These are phyloP conservation scores for Agonum fuliginosum DNA, from an alignment of 2,888 invertebrate species.

Conservation along the genomic window DNA sequence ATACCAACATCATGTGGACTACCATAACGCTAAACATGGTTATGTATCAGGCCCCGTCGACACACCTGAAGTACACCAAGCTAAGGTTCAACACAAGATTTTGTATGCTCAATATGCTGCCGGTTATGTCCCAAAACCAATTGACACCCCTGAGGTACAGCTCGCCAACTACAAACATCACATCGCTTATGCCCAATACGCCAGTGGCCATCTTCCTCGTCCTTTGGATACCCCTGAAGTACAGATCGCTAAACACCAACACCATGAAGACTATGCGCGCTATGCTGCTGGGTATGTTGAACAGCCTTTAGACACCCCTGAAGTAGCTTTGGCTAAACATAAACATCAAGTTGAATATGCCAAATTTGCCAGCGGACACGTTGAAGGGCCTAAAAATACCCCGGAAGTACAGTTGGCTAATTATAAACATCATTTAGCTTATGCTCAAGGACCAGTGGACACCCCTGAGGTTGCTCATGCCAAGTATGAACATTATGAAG, in stretches of 20 bases:
- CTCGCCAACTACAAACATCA: neutral
- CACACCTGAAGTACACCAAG: conserved; percentile 30
- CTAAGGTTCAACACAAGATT: conserved; percentile 35
- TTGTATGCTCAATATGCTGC: neutral
- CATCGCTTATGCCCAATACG: neutral
- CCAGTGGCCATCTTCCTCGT: neutral
- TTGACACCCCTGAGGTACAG: conserved; percentile 27
- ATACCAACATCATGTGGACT: conserved; percentile 20
- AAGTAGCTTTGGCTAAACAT: conserved; percentile 27
- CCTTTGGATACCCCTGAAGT: conserved; percentile 46
- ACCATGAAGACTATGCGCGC: conserved; percentile 19
- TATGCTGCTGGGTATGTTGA: neutral
- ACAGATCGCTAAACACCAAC: conserved; percentile 7
- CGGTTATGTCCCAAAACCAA: neutral
- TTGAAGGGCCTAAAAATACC: conserved; percentile 9
- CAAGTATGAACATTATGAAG: neutral
- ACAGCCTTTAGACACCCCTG: conserved; percentile 33
- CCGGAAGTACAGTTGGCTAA: conserved; percentile 45
- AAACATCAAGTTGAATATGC: conserved; percentile 9
- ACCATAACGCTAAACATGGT: conserved; percentile 12
- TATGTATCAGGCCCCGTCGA: neutral
- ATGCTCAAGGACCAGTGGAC: conserved; percentile 2
- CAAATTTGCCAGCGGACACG: neutral
- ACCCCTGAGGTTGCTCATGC: neutral
- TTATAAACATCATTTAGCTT: conserved; percentile 16